Evolutionary conservation across 2,113 vertebrate species (phyloP), one percentile per base, ranked within the genome.

Genomic region (Nestor notabilis): DNA sequence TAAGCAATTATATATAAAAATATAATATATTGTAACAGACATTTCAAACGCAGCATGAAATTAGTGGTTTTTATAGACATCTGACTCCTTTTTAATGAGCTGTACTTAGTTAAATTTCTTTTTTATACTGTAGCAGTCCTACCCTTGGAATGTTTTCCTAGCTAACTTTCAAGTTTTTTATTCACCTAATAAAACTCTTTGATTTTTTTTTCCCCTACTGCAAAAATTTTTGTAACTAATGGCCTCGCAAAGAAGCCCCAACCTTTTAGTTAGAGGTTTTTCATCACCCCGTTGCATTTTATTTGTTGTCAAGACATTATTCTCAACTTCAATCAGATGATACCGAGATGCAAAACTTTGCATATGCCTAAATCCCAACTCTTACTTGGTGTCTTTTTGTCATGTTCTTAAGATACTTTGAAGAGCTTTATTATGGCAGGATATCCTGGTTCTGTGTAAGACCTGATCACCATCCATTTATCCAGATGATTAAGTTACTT

Each of bases 141-240:
- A 85, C 44, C 16, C 58, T 88, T 94, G 94, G 96, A 97, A 97
- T 91, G 96, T 96, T 97, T 97, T 94, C 89, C 90, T 89, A 96
- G 85, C 83, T 93, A 97, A 83, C 78, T 90, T 97, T 93, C 80
- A 85, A 61, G 63, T 61, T 77, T 96, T 94, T 95, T 91, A 96
- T 96, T 95, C 97, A 97, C 95, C 90, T 96, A 95, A 97, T 97
- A 98, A 98, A 98, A 96, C 33, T 47, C 83, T 96, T 97, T 95
- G 93, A 97, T 95, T 92, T 74, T 93, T 93, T 95, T 92, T 83
- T 93, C 70, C 70, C 93, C 74, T 44, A 17, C 79, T n/a, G 23
- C 63, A 95, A 96, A 97, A 90, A 31, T 65, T 60, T 94, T 90
- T 96, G 83, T 88, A 95, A 96, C 81, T 18, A 90, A 89, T 77